Evolutionary conservation across 2,888 invertebrate species (phyloP), one percentile per base, ranked within the genome.

Genomic region (Andrena minutula): DNA sequence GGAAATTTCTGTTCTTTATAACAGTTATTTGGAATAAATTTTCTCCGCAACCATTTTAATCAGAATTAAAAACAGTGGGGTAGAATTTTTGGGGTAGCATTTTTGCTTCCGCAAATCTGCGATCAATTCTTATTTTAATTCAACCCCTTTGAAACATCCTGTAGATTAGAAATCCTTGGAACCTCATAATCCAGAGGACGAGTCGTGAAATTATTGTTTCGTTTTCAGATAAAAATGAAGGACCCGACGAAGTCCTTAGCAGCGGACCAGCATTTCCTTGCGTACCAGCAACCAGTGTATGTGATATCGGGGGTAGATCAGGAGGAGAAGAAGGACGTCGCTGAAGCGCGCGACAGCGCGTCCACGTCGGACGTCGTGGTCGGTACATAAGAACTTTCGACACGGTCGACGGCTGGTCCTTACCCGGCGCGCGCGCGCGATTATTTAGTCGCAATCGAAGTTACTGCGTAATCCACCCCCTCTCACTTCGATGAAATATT

Each of bases 221-320:
- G 41, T 16, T 85, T 87, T 20, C 74, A 92, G 92, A 91, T 91
- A 84, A 92, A 92, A 72, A 82, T 88, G 78, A 92, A 89, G 71
- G 86, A 88, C 73, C 78, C 87, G 2, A 49, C 84, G 30, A 90
- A 89, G 73, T 53, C 71, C 20, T 76, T 88, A 64, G 83, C 89
- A 0, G 77, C 87, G 51, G 93, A 93, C 41, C 92, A 96, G 86
- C 93, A 96, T 56, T 96, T 96, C 89, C 94, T 96, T 0, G 95
- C 96, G 0, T 94, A 95, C 8, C 95, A 93, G 35, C 93, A 96
- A 23, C 96, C 96, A 0, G 96, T 96, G 65, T 96, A 96, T 92
- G 96, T 96, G 23, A 95, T 96, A 87, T 95, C 96, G 23, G 96
- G 96, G 3, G 95, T 95, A 83, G 96, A 96, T 88, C 96, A 96